Conservation (phyloP, 2,113 vertebrate species). For the Cyanoderma ruficeps region DNA sequence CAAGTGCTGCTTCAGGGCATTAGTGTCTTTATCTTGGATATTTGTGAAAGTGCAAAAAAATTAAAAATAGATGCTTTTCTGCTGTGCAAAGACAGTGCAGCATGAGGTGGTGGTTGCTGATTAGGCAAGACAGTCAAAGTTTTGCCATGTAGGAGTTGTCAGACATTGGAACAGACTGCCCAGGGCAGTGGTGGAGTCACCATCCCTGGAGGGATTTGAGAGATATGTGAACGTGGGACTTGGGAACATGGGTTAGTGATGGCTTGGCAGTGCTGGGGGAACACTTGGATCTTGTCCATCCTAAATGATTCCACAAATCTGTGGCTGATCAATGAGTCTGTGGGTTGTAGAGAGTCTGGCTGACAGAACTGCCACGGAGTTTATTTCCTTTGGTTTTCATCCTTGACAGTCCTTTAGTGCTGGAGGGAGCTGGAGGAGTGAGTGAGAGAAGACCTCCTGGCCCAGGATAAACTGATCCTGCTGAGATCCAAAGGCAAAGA, state of each 20-base stretch:
- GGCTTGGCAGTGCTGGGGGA: not conserved
- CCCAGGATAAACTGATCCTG: not conserved
- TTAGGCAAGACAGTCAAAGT: not conserved
- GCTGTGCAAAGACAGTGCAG: not conserved
- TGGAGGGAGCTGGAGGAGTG: not conserved
- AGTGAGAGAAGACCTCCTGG: not conserved
- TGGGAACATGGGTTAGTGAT: not conserved
- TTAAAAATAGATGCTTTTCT: not conserved
- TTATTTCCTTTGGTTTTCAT: not conserved
- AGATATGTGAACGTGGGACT: not conserved
- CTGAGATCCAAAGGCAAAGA: not conserved
- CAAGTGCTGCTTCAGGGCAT: not conserved
- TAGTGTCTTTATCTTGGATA: not conserved
- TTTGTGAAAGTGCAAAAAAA: not conserved
- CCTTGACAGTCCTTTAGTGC: not conserved
- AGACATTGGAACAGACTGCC: not conserved
- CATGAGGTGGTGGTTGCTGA: not conserved
- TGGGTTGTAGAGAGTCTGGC: not conserved
- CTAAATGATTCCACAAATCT: not conserved
- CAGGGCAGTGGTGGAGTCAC: not conserved
- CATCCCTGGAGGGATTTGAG: not conserved
- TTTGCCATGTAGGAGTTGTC: not conserved
- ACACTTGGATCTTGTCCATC: not conserved
- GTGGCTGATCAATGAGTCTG: not conserved
- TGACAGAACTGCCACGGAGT: not conserved